These are phyloP conservation scores for Theristicus caerulescens DNA, from an alignment of 2,113 vertebrate genomes.

Conservation along the genomic window DNA sequence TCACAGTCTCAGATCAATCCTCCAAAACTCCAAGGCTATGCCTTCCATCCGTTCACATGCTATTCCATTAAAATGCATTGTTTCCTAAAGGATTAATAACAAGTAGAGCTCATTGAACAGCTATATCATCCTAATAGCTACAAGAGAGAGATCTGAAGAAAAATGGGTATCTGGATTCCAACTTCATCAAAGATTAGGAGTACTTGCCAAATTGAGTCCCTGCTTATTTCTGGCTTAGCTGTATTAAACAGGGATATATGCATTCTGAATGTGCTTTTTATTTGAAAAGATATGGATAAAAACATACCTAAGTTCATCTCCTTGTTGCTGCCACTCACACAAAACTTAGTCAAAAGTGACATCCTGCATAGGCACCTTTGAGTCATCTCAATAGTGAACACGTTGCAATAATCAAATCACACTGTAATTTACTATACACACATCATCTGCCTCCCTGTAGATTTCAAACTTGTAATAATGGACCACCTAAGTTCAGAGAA, in stretches of 20 bases:
- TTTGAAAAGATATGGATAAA: not conserved
- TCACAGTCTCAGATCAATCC: not conserved
- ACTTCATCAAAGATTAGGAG: not conserved
- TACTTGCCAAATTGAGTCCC: not conserved
- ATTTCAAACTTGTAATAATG: not conserved
- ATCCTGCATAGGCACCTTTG: not conserved
- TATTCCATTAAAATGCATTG: not conserved
- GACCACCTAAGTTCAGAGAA: not conserved
- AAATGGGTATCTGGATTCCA: not conserved
- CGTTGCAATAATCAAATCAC: not conserved
- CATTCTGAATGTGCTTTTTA: not conserved
- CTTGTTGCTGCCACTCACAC: not conserved
- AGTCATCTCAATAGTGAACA: not conserved
- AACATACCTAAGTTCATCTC: not conserved
- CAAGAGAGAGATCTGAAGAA: not conserved
- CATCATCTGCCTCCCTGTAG: not conserved
- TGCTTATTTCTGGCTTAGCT: not conserved
- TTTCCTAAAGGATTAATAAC: not conserved
- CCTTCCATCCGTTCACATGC: not conserved
- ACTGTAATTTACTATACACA: not conserved
- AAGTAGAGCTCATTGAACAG: not conserved
- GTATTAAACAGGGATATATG: not conserved
- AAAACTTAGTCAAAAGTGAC: rapidly evolving
- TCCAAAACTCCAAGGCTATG: not conserved
- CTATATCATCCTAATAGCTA: not conserved